Evolutionary conservation across 2,113 vertebrate genomes (phyloP).

Genomic region (Proterorhinus semilunaris): DNA sequence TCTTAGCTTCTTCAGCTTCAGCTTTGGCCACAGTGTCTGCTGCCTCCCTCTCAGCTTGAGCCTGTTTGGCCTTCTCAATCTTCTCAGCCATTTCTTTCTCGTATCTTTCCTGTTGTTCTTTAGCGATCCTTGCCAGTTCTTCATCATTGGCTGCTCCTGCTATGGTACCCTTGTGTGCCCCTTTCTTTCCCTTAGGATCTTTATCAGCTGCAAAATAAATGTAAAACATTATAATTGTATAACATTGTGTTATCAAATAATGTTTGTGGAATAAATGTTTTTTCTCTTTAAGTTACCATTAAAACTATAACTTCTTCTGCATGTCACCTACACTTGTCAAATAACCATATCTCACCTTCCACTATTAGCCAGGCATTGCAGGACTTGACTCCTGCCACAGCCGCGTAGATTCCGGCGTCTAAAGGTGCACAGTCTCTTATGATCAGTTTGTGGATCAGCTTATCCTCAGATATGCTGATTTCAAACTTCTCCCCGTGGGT

Average conservation of each 20-base stretch:
- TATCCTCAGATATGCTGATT: constrained; percentile 78
- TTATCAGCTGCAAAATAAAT: constrained; percentile 60
- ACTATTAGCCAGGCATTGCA: constrained; percentile 87
- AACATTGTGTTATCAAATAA: no score
- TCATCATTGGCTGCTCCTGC: constrained; percentile 55
- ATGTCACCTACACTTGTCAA: no score
- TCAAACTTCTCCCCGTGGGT: constrained; percentile 72
- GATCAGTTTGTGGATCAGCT: constrained; percentile 81
- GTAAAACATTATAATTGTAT: no score
- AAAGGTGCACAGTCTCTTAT: constrained; percentile 73
- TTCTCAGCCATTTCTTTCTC: constrained; percentile 66
- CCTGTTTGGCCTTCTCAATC: constrained; percentile 56
- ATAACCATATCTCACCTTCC: constrained; percentile 74
- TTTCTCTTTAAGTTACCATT: no score
- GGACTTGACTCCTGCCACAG: constrained; percentile 78
- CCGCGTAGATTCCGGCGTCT: constrained; percentile 83
- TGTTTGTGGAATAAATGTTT: no score
- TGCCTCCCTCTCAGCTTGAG: constrained; percentile 57
- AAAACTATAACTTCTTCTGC: no score
- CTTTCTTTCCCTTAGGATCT: constrained; percentile 69
- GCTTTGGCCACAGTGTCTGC: constrained; percentile 39
- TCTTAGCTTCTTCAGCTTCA: constrained; percentile 40
- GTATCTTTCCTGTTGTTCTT: constrained; percentile 69
- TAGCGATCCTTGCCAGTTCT: constrained; percentile 67
- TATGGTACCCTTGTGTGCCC: constrained; percentile 61